phyloP scores from a whole-genome alignment of 2,888 invertebrate genomes.

The Tiliacea aurago region DNA sequence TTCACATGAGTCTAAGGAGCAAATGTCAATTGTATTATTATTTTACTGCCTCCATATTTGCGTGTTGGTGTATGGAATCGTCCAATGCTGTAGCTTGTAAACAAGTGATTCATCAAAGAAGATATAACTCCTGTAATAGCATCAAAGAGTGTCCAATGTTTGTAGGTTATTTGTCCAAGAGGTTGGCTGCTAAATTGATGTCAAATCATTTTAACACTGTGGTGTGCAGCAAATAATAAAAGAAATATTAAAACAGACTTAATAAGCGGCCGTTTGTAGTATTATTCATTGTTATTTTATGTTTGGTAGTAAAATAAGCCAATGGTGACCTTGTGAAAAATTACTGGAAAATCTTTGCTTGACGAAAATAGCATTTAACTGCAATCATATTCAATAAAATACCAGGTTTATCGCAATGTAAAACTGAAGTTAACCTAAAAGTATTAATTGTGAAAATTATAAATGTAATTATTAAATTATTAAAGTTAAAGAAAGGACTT shows the following conservation, averaged over 20 bases:
- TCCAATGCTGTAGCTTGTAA: conserved; percentile 25
- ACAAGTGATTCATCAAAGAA: conserved; percentile 2
- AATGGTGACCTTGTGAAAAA: not conserved
- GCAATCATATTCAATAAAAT: not conserved
- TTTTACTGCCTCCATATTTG: conserved; percentile 33
- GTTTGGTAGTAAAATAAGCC: conserved; percentile 16
- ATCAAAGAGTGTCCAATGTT: conserved; percentile 22
- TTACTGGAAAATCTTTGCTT: not conserved
- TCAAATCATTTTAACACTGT: conserved; percentile 26
- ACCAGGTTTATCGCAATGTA: not conserved
- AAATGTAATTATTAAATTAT: not conserved
- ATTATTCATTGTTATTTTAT: conserved; percentile 11
- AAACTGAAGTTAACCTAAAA: not conserved
- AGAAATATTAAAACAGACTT: conserved; percentile 1
- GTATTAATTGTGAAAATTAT: not conserved
- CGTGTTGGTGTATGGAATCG: conserved; percentile 27
- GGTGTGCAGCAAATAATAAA: conserved; percentile 19
- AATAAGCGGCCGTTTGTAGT: conserved; percentile 2
- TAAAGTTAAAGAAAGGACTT: not conserved
- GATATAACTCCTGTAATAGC: not conserved
- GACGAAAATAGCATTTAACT: not conserved
- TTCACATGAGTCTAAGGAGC: conserved; percentile 63
- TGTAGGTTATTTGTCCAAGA: not conserved
- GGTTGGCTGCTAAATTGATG: conserved; percentile 29
- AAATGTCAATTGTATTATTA: conserved; percentile 66